These are phyloP conservation scores for Drosophila koepferae DNA, from an alignment of 2,888 invertebrate genomes.

Conservation along the genomic window DNA sequence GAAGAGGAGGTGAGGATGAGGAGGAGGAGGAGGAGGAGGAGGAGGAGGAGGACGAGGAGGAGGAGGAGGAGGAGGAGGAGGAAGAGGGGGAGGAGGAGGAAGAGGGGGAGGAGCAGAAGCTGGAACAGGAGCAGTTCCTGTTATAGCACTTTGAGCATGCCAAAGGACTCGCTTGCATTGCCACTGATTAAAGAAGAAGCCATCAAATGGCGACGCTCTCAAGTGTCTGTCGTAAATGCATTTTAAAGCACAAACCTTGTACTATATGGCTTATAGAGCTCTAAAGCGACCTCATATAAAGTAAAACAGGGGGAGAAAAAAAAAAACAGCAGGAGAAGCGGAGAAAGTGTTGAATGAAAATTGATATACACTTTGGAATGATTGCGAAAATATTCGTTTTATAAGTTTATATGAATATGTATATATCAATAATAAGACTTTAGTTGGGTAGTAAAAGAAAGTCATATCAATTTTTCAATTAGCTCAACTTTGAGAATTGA, in stretches of 20 bases:
- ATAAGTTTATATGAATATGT: neutral
- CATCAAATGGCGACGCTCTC: constrained; percentile 51
- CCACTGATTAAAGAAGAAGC: constrained; percentile 42
- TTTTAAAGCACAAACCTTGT: constrained; percentile 55
- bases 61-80: no score
- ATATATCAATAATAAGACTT: neutral
- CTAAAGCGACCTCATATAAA: constrained; percentile 42
- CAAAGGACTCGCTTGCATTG: constrained; percentile 22
- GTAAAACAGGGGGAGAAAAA: neutral
- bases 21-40: neutral
- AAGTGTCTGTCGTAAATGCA: constrained; percentile 54
- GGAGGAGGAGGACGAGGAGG: no score
- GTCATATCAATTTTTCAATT: no score
- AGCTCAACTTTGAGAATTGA: no score
- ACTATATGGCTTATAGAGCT: constrained; percentile 43
- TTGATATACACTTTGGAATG: constrained; percentile 11
- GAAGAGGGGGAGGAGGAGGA: no score
- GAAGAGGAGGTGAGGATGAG: no score
- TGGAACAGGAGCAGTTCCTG: constrained; percentile 1
- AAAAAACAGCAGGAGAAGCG: neutral
- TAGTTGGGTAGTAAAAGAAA: neutral
- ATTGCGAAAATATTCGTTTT: neutral
- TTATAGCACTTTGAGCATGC: neutral
- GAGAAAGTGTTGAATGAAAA: neutral
- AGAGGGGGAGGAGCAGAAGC: neutral